phyloP scores from a whole-genome alignment of 1,140 invertebrate genomes.

The Hetaerina americana region DNA sequence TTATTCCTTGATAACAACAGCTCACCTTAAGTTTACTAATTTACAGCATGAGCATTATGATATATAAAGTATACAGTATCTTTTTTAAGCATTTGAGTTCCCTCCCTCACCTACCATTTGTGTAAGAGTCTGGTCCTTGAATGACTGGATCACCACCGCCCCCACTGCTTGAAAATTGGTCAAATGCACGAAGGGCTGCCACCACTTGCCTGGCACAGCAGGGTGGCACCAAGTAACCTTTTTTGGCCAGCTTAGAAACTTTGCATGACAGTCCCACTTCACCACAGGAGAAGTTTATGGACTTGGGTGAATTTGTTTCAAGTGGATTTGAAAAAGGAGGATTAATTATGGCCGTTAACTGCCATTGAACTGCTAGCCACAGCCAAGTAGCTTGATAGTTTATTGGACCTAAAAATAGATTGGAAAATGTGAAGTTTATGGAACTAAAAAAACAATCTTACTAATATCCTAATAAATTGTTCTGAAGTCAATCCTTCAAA shows the following conservation, averaged over 20 bases:
- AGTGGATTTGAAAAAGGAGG: not conserved
- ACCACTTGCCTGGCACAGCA: slow-evolving; percentile 18
- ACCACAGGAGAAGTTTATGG: slow-evolving; percentile 14
- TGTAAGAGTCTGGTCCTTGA: too few relatives aligned
- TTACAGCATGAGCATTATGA: too few relatives aligned
- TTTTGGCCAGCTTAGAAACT: not conserved
- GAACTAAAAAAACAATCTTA: too few relatives aligned
- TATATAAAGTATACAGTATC: too few relatives aligned
- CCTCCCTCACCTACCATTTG: too few relatives aligned
- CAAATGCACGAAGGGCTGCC: slow-evolving; percentile 10
- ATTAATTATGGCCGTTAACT: slow-evolving; percentile 9
- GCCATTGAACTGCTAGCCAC: slow-evolving; percentile 17
- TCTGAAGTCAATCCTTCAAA: too few relatives aligned
- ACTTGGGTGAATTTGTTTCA: not conserved
- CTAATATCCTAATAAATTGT: too few relatives aligned
- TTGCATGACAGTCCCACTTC: slow-evolving; percentile 15
- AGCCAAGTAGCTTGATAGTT: slow-evolving; percentile 11
- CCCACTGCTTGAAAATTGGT: slow-evolving; percentile 3
- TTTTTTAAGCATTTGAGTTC: too few relatives aligned
- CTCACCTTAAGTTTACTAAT: too few relatives aligned
- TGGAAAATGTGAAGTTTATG: too few relatives aligned
- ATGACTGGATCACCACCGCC: too few relatives aligned
- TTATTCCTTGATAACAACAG: too few relatives aligned
- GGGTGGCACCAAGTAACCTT: slow-evolving; percentile 13
- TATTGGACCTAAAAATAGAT: not conserved